phyloP scores from a whole-genome alignment of 2,113 vertebrate genomes.

The Campylorhamphus procurvoides region DNA sequence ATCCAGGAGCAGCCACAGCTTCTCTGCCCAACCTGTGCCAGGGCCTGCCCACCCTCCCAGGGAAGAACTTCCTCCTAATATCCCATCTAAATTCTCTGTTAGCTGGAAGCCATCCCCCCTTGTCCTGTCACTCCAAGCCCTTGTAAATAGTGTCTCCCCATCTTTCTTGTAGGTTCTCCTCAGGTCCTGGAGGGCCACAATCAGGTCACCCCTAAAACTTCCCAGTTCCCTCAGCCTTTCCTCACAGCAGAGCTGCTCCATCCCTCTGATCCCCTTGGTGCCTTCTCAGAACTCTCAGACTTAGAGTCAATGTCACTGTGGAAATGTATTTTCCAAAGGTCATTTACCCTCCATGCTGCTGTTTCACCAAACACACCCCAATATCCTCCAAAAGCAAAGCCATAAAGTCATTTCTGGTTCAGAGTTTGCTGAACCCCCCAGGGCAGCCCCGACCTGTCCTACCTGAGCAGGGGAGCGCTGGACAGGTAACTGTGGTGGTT shows the following conservation, averaged over 20 bases:
- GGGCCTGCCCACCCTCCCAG: fast-evolving
- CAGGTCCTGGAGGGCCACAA: neutral
- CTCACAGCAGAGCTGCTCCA: neutral
- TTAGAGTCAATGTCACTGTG: neutral
- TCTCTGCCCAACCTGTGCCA: neutral
- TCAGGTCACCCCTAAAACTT: neutral
- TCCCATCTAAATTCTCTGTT: neutral
- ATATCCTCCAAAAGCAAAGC: neutral
- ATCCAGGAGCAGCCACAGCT: neutral
- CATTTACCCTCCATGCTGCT: neutral
- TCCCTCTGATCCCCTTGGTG: neutral
- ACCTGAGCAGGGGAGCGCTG: constrained; percentile 66
- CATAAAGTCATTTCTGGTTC: neutral
- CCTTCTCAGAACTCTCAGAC: neutral
- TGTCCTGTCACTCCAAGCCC: neutral
- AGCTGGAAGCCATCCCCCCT: neutral
- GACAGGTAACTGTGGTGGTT: constrained; percentile 69
- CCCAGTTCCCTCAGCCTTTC: neutral
- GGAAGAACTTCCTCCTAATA: neutral
- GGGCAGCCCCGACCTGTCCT: neutral
- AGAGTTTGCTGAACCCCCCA: neutral
- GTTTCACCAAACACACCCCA: neutral
- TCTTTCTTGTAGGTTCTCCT: neutral
- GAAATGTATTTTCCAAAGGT: neutral
- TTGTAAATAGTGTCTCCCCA: neutral